Evolutionary conservation across 2,888 invertebrate species (phyloP), one percentile per base, ranked within the genome.

Genomic region (Spisula subtruncata): DNA sequence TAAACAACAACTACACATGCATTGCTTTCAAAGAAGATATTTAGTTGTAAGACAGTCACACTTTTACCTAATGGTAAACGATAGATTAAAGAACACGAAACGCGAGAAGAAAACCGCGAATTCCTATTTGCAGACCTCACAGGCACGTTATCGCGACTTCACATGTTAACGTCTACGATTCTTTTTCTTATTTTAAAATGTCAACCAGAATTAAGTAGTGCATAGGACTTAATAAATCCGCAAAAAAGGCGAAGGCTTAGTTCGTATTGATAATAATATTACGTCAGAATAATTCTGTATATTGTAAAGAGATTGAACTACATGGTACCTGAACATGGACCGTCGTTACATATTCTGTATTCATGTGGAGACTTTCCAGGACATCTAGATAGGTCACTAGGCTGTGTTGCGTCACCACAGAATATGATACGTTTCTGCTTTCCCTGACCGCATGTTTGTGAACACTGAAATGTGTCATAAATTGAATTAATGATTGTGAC

Each of bases 361-460:
- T 92, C 89, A 29, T 83, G 35, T 4, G 95, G 95, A 0, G 92
- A 89, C 12, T 87, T 79, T 25, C 93, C 93, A 18, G 90, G 92
- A 81, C 94, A 94, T 32, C 81, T 85, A 25, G 86, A 60, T 25
- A 91, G 85, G 18, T 94, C 93, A 32, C 82, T 83, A 10, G 91
- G 92, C 25, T 88, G 86, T 29, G 90, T 75, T 16, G 92, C 89
- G 0, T 92, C 91, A 1, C 93, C 94, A 84, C 96, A 96, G 83
- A 92, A 93, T 10, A 96, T 94, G 0, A 89, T 85, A 20, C 96
- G 90, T 83, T 83, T 94, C 83, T 94, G 94, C 32, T 93, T 86
- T 0, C 96, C 95, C 25, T 82, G 90, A 0, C 95, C 95, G 83
- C 95, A 96, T 0, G 95, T 93, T 25, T 89, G 93, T 0, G 95